Evolutionary conservation across 2,888 invertebrate species (phyloP).

Genomic region (Trileptium ribeirensis): DNA sequence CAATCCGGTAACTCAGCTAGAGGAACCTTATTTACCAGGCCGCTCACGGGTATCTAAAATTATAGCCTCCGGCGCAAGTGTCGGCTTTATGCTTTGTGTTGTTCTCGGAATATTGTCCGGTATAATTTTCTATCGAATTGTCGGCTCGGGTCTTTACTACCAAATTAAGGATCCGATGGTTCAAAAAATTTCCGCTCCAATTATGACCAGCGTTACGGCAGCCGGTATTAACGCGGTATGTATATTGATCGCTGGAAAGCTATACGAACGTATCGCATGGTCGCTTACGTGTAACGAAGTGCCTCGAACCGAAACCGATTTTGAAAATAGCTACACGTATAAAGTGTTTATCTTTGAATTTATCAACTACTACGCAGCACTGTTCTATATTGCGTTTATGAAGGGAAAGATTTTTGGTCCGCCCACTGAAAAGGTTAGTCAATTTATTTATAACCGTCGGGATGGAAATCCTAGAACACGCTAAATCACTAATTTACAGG

Average conservation of each 20-base stretch:
- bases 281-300: slow-evolving; percentile 25
- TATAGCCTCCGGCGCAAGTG: neutral
- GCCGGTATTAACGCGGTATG: slow-evolving; percentile 84
- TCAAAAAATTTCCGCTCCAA: slow-evolving; percentile 61
- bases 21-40: slow-evolving; percentile 73
- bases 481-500: too few species aligned
- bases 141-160: slow-evolving; percentile 13
- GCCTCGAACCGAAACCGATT: slow-evolving; percentile 79
- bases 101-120: slow-evolving; percentile 18
- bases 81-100: slow-evolving; percentile 16
- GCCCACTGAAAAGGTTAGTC: neutral
- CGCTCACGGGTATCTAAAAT: neutral
- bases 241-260: slow-evolving; percentile 77
- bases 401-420: slow-evolving; percentile 17
- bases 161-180: slow-evolving; percentile 15
- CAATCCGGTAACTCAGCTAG: slow-evolving; percentile 79
- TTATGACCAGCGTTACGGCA: slow-evolving; percentile 84
- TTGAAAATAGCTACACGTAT: slow-evolving; percentile 81
- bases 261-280: slow-evolving; percentile 25
- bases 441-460: too few species aligned
- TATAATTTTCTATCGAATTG: slow-evolving; percentile 18
- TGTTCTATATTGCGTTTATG: slow-evolving; percentile 92
- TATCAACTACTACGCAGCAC: slow-evolving; percentile 91
- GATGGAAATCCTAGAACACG: too few species aligned
- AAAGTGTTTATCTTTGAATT: slow-evolving; percentile 84